These are phyloP conservation scores for Oostethus manadensis DNA, from an alignment of 2,113 vertebrate species.

Conservation along the genomic window DNA sequence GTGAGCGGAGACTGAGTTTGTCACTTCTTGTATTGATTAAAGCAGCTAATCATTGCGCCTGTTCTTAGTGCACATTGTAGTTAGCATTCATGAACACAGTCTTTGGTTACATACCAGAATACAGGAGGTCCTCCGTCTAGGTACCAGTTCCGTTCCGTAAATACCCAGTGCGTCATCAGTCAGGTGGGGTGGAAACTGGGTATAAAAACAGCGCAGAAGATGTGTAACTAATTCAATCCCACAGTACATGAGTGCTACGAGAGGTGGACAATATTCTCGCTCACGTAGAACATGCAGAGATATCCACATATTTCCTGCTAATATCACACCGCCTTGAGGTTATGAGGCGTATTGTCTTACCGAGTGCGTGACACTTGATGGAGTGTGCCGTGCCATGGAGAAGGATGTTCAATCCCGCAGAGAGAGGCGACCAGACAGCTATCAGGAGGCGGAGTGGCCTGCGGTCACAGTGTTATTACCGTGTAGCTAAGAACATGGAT, in stretches of 20 bases:
- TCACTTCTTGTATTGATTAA: too few relatives aligned
- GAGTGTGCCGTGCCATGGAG: constrained; percentile 53
- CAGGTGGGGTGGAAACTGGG: too few relatives aligned
- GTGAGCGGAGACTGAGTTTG: too few relatives aligned
- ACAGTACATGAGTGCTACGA: constrained; percentile 1
- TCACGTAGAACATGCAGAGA: constrained; percentile 13
- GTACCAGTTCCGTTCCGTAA: too few relatives aligned
- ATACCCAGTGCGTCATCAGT: too few relatives aligned
- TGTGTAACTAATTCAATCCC: too few relatives aligned
- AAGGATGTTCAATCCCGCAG: constrained; percentile 59
- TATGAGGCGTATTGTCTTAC: constrained; percentile 56
- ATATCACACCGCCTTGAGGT: constrained; percentile 63
- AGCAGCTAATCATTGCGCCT: too few relatives aligned
- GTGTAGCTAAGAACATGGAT: constrained; percentile 45
- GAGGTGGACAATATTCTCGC: not conserved
- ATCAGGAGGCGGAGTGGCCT: constrained; percentile 37
- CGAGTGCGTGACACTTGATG: constrained; percentile 52
- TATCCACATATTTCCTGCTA: constrained; percentile 58
- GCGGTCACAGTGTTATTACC: constrained; percentile 43
- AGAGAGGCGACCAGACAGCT: constrained; percentile 53
- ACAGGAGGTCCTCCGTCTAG: too few relatives aligned
- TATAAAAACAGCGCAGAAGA: too few relatives aligned
- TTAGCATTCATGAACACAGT: too few relatives aligned
- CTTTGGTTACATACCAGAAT: too few relatives aligned
- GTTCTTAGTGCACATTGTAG: too few relatives aligned